phyloP scores from a whole-genome alignment of 2,113 vertebrate species.

The Periophthalmus modestus region DNA sequence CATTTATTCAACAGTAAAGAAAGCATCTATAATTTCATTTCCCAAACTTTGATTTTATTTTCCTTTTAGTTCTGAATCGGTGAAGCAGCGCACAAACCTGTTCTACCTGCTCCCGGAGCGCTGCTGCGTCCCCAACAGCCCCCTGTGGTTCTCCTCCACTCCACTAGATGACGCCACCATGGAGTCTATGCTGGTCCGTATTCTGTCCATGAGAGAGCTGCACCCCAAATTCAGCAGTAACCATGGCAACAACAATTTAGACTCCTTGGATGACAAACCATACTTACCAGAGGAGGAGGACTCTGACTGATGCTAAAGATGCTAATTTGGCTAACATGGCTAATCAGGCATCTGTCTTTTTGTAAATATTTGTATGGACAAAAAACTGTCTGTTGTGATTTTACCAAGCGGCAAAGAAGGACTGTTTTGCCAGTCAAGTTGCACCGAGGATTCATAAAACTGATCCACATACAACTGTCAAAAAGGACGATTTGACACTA shows the following conservation, averaged over 20 bases:
- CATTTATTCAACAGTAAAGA: no score
- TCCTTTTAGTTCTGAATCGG: slow-evolving; percentile 85
- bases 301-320: slow-evolving; percentile 50
- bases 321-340: slow-evolving; percentile 42
- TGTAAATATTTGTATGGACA: slow-evolving; percentile 43
- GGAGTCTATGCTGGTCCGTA: slow-evolving; percentile 94
- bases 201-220: slow-evolving; percentile 92
- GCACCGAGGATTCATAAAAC: not conserved
- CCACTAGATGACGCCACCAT: slow-evolving; percentile 88
- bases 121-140: slow-evolving; percentile 94
- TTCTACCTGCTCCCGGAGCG: slow-evolving; percentile 97
- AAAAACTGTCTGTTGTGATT: not conserved
- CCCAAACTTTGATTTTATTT: not conserved
- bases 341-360: not conserved
- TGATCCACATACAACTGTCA: not conserved
- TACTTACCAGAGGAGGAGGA: slow-evolving; percentile 39
- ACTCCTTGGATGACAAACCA: not conserved
- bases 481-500: not conserved
- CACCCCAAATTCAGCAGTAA: slow-evolving; percentile 74
- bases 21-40: no score
- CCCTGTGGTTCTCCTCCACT: slow-evolving; percentile 93
- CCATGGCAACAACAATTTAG: slow-evolving; percentile 45
- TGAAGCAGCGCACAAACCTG: slow-evolving; percentile 92
- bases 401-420: not conserved
- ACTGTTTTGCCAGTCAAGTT: not conserved